These are phyloP conservation scores for Picus viridis DNA, from an alignment of 2,797 vertebrate genomes.

Conservation along the genomic window DNA sequence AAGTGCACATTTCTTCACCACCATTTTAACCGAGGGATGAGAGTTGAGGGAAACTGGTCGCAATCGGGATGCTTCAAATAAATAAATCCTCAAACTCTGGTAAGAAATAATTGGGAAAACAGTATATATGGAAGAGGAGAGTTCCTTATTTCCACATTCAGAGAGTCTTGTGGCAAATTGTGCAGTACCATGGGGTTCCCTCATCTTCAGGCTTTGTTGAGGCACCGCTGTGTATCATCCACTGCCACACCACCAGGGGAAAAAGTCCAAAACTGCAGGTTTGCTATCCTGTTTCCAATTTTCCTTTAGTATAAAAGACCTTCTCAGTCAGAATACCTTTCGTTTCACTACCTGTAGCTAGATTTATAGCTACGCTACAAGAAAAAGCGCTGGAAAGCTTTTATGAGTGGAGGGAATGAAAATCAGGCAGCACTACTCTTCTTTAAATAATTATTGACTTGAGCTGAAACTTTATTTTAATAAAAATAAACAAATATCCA, in stretches of 20 bases:
- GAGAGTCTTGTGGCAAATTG: neutral
- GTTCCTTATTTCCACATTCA: neutral
- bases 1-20: neutral
- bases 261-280: neutral
- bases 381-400: neutral
- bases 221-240: neutral
- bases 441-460: neutral
- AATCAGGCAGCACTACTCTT: neutral
- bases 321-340: neutral
- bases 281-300: neutral
- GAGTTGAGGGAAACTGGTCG: neutral
- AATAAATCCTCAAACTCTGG: neutral
- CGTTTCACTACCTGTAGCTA: neutral
- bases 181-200: neutral
- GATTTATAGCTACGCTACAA: neutral
- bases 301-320: neutral
- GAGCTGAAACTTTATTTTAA: neutral
- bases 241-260: rapidly evolving
- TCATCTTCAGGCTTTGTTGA: neutral
- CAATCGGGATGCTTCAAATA: neutral
- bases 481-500: neutral
- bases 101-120: neutral
- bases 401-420: neutral
- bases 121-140: neutral
- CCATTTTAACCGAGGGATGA: neutral